phyloP scores from a whole-genome alignment of 2,888 invertebrate genomes.

The Nymphalis c-album region DNA sequence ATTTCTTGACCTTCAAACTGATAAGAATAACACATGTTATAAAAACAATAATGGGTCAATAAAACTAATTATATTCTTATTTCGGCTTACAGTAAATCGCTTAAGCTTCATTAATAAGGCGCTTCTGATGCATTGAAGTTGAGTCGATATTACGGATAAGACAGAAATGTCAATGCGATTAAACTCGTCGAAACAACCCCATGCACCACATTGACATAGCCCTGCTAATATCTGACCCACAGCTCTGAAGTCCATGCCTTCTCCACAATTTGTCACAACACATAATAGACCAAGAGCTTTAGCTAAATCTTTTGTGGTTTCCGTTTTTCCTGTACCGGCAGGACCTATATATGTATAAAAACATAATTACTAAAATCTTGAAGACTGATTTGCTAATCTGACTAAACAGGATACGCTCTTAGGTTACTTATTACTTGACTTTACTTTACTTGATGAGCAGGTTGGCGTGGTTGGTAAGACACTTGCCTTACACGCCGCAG shows the following conservation, averaged over 20 bases:
- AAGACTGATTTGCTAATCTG: no score
- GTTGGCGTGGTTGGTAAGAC: no score
- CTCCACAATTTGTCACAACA: conserved; percentile 95
- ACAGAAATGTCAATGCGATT: conserved; percentile 96
- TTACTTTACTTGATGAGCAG: no score
- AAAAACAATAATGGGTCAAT: conserved; percentile 5
- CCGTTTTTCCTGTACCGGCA: conserved; percentile 94
- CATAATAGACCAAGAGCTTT: conserved; percentile 92
- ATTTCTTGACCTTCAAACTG: conserved; percentile 94
- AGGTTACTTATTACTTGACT: no score
- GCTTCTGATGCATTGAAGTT: conserved; percentile 93
- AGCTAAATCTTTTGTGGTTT: conserved; percentile 95
- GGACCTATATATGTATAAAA: conserved; percentile 73
- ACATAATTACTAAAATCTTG: no score
- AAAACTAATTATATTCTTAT: not conserved
- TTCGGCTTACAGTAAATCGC: conserved; percentile 84
- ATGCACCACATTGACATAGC: conserved; percentile 93
- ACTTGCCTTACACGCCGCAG: no score
- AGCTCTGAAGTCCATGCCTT: conserved; percentile 95
- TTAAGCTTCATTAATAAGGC: conserved; percentile 88
- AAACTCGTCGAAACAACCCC: conserved; percentile 98
- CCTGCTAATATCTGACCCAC: conserved; percentile 85
- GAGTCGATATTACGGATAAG: conserved; percentile 95
- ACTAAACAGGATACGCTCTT: no score
- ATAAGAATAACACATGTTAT: conserved; percentile 29